Evolutionary conservation across 23 tunicate species (phyloP), one percentile per base, ranked within the genome.

Genomic region (Botrylloides violaceus): DNA sequence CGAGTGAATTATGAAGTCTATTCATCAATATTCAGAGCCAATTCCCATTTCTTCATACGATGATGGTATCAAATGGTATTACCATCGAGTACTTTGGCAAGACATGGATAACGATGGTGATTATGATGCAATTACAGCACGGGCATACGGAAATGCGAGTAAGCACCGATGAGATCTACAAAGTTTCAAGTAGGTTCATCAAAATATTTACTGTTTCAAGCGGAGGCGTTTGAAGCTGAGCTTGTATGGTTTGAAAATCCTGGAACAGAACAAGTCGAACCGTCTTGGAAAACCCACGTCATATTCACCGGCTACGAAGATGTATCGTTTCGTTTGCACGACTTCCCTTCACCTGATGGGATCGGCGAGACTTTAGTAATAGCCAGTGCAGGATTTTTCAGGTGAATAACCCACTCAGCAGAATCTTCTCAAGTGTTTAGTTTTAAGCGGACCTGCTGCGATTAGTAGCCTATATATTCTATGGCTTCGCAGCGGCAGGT

Each of bases 41-140:
- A 60, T 60, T 43, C 53, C 53, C 12, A 43, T 43, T 7, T 43
- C 53, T 7, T 15, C 53, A 43, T 43, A 7, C 34, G 73, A 80
- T 2, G 63, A 49, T 27, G 95, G 79, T 2, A 76, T 70, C 5
- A 28, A 29, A 3, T 92, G 85, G 85, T 92, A 79, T 48, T 92
- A 92, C 63, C 98, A 92, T 59, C 85, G 91, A 19, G 84, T 92
- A 18, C 85, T 81, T 53, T 92, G 98, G 98, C 61, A 70, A 49
- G 98, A 92, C 71, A 84, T 92, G 98, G 85, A 92, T 48, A 36
- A 72, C 15, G 98, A 92, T 58, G 92, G 92, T 23, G 75, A 61
- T 35, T 26, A 35, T 4, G 98, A 92, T 64, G 78, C 78, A 2
- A 72, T 92, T 26, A 84, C 93, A 9, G 98, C 74, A 48, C 36